phyloP scores from a whole-genome alignment of 2,888 invertebrate species.

The Crocallis elinguaria region DNA sequence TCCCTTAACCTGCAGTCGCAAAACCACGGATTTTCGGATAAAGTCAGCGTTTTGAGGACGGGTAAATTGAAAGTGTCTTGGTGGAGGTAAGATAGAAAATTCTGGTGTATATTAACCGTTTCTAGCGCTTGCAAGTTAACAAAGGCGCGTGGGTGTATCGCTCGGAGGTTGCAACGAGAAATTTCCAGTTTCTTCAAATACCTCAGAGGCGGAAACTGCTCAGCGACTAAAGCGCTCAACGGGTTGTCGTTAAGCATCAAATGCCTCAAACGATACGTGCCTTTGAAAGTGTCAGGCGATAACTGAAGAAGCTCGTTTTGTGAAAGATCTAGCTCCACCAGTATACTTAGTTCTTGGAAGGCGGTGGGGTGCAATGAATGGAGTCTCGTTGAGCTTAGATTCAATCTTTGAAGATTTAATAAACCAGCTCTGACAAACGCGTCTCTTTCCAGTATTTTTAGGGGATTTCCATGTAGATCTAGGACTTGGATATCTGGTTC shows the following conservation, averaged over 20 bases:
- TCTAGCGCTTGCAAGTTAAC: constrained; percentile 90
- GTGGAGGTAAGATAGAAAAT: constrained; percentile 88
- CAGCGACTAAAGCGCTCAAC: constrained; percentile 87
- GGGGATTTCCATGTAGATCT: constrained; percentile 91
- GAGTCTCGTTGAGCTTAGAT: constrained; percentile 89
- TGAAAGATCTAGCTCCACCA: constrained; percentile 94
- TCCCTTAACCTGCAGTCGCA: constrained; percentile 94
- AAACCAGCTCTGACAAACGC: constrained; percentile 92
- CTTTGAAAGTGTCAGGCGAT: constrained; percentile 91
- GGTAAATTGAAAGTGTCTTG: constrained; percentile 76
- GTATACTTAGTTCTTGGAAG: constrained; percentile 92
- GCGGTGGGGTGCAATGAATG: constrained; percentile 91
- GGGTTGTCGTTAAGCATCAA: constrained; percentile 93
- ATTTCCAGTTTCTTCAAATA: constrained; percentile 93
- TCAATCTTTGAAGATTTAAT: constrained; percentile 93
- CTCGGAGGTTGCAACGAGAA: constrained; percentile 89
- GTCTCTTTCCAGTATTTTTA: constrained; percentile 88
- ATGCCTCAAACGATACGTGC: constrained; percentile 91
- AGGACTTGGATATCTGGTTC: constrained; percentile 86
- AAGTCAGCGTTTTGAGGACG: constrained; percentile 89
- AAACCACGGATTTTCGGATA: constrained; percentile 95
- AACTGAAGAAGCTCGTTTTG: constrained; percentile 90
- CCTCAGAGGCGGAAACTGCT: constrained; percentile 92
- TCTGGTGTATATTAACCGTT: constrained; percentile 92
- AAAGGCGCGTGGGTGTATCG: constrained; percentile 91